phyloP scores from a whole-genome alignment of 2,113 vertebrate species.

The Spea multiplicata region DNA sequence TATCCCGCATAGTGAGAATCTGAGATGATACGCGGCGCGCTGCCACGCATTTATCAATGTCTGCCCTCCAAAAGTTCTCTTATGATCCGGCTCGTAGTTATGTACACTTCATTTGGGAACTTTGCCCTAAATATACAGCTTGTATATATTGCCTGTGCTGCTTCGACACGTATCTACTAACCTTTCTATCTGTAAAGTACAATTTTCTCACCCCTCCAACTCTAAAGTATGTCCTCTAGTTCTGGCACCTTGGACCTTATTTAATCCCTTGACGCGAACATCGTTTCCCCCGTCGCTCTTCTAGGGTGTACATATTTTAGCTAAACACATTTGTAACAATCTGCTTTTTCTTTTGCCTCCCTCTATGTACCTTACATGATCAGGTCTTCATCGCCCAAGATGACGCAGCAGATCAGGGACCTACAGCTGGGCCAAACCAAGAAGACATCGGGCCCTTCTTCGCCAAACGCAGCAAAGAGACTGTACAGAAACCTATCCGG shows the following conservation, averaged over 20 bases:
- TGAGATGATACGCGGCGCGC: background rate
- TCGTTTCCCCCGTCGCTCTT: no score
- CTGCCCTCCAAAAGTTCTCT: background rate
- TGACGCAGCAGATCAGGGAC: constrained; percentile 81
- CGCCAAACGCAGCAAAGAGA: constrained; percentile 82
- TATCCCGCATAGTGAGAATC: constrained; percentile 1
- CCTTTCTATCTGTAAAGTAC: no score
- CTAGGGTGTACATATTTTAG: no score
- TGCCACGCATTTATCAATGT: background rate
- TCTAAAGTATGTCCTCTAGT: no score
- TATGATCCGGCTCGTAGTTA: background rate
- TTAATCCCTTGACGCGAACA: no score
- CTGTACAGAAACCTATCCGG: constrained; percentile 91
- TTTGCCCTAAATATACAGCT: background rate
- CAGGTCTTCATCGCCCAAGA: constrained; percentile 83
- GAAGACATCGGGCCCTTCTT: constrained; percentile 76
- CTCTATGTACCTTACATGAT: background rate
- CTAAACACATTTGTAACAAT: no score
- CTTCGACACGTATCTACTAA: no score
- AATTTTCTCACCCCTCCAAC: no score
- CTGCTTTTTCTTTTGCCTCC: background rate
- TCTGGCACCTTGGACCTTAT: no score
- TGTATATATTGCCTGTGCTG: background rate
- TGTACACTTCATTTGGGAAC: background rate
- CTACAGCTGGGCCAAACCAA: constrained; percentile 69